phyloP scores from a whole-genome alignment of 2,888 invertebrate genomes.

The Eugnorisma glareosa region DNA sequence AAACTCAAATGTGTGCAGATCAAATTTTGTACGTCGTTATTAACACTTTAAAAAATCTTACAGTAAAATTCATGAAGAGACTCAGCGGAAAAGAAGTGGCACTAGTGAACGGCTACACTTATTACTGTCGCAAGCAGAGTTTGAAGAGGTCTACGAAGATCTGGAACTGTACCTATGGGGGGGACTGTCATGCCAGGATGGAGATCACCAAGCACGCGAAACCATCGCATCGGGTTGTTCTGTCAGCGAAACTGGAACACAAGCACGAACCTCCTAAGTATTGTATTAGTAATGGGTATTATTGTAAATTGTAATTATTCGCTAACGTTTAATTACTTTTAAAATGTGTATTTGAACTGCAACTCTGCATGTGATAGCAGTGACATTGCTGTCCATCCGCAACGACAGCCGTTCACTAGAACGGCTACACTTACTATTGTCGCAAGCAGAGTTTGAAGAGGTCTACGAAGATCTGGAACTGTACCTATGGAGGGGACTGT shows the following conservation, averaged over 20 bases:
- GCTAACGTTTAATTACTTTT: too few species aligned
- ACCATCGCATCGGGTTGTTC: constrained; percentile 24
- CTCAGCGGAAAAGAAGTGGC: constrained; percentile 56
- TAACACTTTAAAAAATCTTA: constrained; percentile 12
- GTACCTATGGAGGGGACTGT: constrained; percentile 52
- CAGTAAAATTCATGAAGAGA: constrained; percentile 40
- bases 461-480: constrained; percentile 47
- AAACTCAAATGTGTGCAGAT: neutral
- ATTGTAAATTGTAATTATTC: constrained; percentile 35
- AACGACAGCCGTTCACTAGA: too few species aligned
- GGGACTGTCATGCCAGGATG: constrained; percentile 24
- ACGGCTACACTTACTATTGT: constrained; percentile 43
- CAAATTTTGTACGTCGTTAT: neutral
- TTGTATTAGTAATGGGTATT: constrained; percentile 42
- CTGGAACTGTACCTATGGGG: constrained; percentile 61
- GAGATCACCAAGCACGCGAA: constrained; percentile 39
- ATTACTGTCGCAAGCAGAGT: constrained; percentile 25
- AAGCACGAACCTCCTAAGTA: constrained; percentile 52
- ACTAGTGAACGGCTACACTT: constrained; percentile 44
- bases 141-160: constrained; percentile 33
- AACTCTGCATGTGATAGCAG: too few species aligned
- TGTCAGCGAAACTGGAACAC: constrained; percentile 52
- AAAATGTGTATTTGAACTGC: too few species aligned
- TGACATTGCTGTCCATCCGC: too few species aligned
- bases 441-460: constrained; percentile 21